phyloP scores from a whole-genome alignment of 2,113 vertebrate species.

The Lynx canadensis region DNA sequence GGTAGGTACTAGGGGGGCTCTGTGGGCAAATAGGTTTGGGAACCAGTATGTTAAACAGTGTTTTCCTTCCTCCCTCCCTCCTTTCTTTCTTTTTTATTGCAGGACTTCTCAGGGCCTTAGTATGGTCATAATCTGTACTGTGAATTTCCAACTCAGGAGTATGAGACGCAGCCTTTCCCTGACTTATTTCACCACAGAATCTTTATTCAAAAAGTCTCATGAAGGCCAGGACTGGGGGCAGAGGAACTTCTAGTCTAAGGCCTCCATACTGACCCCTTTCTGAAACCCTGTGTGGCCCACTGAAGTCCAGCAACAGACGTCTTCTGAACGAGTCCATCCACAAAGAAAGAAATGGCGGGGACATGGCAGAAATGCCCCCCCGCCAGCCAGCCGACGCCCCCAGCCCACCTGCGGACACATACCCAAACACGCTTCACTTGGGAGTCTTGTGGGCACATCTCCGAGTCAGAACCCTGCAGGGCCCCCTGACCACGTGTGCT shows the following conservation, averaged over 20 bases:
- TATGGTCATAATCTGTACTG: neutral
- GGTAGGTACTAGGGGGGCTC: neutral
- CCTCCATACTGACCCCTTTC: neutral
- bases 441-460: neutral
- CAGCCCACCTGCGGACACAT: neutral
- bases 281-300: neutral
- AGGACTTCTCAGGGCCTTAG: neutral
- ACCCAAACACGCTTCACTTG: neutral
- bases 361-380: fast-evolving
- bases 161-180: neutral
- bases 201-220: neutral
- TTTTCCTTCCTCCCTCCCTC: neutral
- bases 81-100: neutral
- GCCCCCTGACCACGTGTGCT: neutral
- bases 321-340: neutral
- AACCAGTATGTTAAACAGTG: neutral
- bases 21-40: neutral
- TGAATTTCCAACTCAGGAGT: neutral
- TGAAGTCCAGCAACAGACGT: neutral
- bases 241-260: neutral
- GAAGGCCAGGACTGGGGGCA: neutral
- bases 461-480: neutral
- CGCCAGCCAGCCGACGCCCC: fast-evolving
- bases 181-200: neutral
- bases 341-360: fast-evolving